phyloP scores from a whole-genome alignment of 2,113 vertebrate genomes.

The Pithys albifrons region DNA sequence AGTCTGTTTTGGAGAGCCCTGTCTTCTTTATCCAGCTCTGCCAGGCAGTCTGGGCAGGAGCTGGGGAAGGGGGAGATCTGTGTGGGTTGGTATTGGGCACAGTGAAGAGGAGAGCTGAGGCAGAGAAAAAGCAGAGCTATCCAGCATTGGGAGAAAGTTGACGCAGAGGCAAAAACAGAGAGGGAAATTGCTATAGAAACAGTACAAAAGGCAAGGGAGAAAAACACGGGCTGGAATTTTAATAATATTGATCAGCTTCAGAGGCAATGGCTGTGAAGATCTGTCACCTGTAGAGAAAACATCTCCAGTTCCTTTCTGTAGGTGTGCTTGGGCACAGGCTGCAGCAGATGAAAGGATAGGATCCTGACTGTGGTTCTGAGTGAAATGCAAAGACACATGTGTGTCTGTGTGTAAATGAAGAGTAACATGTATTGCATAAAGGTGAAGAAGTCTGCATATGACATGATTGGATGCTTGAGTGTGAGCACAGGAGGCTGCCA shows the following conservation, averaged over 20 bases:
- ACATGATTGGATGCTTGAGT: neutral
- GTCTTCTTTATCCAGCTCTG: neutral
- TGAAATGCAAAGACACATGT: fast-evolving
- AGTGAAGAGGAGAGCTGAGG: neutral
- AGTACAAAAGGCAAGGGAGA: neutral
- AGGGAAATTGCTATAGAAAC: constrained; percentile 19
- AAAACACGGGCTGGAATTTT: neutral
- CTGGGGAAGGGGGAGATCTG: fast-evolving
- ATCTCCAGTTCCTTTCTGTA: neutral
- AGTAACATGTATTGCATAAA: neutral
- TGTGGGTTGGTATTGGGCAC: fast-evolving
- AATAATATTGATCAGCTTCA: constrained; percentile 26
- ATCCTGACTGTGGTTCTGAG: neutral
- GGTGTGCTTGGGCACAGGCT: neutral
- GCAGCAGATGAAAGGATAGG: neutral
- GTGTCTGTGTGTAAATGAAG: neutral
- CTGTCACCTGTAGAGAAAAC: neutral
- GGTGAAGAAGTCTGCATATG: neutral
- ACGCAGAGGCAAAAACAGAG: neutral
- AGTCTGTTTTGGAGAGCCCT: neutral
- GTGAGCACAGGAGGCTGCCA: neutral
- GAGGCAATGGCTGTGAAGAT: constrained; percentile 6
- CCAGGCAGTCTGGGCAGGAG: fast-evolving
- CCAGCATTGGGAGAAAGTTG: neutral
- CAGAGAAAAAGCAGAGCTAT: neutral